Conservation (phyloP, 2,797 vertebrate species). For the Cyprinella venusta region DNA sequence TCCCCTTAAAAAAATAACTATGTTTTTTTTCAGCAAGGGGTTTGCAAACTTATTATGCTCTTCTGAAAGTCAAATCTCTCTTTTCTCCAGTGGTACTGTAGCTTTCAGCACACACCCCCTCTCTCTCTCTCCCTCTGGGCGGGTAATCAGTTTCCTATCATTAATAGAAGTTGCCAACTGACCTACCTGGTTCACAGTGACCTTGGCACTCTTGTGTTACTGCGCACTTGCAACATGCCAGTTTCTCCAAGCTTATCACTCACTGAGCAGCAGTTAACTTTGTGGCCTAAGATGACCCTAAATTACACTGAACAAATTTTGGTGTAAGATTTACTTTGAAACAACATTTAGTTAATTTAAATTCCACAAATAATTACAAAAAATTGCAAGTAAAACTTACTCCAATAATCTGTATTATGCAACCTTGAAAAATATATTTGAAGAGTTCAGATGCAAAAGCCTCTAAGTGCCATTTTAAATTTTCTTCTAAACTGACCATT, state of each 20-base stretch:
- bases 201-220: slow-evolving; percentile 40
- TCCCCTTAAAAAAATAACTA: background rate
- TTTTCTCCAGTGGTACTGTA: background rate
- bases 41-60: background rate
- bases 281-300: slow-evolving; percentile 22
- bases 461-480: too few relatives aligned
- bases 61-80: background rate
- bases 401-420: background rate
- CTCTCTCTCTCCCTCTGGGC: background rate
- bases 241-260: slow-evolving; percentile 34
- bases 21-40: background rate
- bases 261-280: slow-evolving; percentile 3
- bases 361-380: background rate
- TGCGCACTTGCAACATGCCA: slow-evolving; percentile 38
- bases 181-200: slow-evolving; percentile 60
- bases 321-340: background rate
- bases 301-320: background rate
- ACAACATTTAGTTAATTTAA: background rate
- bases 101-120: background rate
- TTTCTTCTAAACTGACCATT: too few relatives aligned
- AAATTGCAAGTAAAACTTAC: background rate
- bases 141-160: slow-evolving; percentile 13
- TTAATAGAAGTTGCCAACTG: slow-evolving; percentile 36
- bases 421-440: background rate
- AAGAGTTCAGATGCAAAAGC: too few relatives aligned